A percentile compares a stretch with the other conserved stretches of the same genome.
These are phyloP conservation scores for Melangyna quadrimaculata DNA, from an alignment of 2,888 invertebrate species.

Conservation along the genomic window DNA sequence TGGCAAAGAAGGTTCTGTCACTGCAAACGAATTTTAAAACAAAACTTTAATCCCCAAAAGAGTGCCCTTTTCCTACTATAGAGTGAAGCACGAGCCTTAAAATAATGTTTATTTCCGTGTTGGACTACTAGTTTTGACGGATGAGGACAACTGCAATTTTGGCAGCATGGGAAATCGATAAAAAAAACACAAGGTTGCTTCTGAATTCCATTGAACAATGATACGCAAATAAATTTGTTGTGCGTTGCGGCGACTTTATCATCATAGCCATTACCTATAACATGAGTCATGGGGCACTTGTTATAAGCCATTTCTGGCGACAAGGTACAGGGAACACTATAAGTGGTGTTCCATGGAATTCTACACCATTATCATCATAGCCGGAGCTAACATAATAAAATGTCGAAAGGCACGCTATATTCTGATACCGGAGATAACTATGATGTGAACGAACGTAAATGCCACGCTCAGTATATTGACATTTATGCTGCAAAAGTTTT, in stretches of 20 bases:
- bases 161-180: conserved; percentile 34
- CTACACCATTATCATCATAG: conserved; percentile 43
- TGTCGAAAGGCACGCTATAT: conserved; percentile 59
- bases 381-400: conserved; percentile 59
- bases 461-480: conserved; percentile 54
- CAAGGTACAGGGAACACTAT: conserved; percentile 28
- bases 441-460: conserved; percentile 30
- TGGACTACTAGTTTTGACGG: neutral
- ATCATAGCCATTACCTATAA: conserved; percentile 1
- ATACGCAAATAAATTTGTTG: neutral
- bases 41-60: conserved; percentile 42
- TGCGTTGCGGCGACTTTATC: conserved; percentile 10
- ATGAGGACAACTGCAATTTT: neutral
- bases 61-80: conserved; percentile 11
- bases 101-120: conserved; percentile 12
- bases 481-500: conserved; percentile 75
- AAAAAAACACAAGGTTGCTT: neutral
- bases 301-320: conserved; percentile 31
- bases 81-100: neutral
- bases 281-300: conserved; percentile 18
- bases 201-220: conserved; percentile 27
- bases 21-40: conserved; percentile 38
- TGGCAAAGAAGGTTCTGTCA: no score
- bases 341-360: conserved; percentile 50
- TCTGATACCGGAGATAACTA: conserved; percentile 2